A percentile compares a stretch with the other conserved stretches of the same genome.
Conservation (phyloP, 2,888 invertebrate species). For the Sycophila texana region DNA sequence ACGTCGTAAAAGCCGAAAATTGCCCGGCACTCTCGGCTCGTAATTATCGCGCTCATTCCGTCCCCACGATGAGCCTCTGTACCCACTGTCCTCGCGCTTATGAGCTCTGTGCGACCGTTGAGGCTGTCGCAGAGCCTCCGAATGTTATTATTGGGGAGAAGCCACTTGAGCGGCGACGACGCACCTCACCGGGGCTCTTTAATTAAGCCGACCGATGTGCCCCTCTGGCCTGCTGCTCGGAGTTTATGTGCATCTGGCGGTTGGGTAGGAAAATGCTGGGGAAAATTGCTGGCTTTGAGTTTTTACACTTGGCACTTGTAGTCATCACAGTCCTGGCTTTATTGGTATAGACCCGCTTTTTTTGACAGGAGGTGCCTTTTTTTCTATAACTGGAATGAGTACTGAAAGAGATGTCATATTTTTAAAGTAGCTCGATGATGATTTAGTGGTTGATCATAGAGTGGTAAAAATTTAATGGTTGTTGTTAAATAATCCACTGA, state of each 20-base stretch:
- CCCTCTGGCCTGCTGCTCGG: not conserved
- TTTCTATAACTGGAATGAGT: not conserved
- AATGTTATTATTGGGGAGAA: slow-evolving; percentile 12
- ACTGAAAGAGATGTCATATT: slow-evolving; percentile 12
- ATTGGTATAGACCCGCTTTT: not conserved
- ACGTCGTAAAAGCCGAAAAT: slow-evolving; percentile 50
- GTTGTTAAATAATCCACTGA: not conserved
- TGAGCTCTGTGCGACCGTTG: too few relatives aligned
- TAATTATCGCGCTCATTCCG: slow-evolving; percentile 23
- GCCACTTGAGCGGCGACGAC: not conserved
- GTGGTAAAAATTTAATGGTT: too few relatives aligned
- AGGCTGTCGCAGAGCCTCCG: not conserved
- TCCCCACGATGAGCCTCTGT: not conserved
- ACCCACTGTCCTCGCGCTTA: not conserved
- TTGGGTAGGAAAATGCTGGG: not conserved
- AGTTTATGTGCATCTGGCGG: not conserved
- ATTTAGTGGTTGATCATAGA: not conserved
- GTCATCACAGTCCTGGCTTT: slow-evolving; percentile 11
- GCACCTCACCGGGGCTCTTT: not conserved
- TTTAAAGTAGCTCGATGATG: not conserved
- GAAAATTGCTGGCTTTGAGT: slow-evolving; percentile 18
- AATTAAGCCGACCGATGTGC: slow-evolving; percentile 22
- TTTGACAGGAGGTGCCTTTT: not conserved
- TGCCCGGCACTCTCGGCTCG: slow-evolving; percentile 34
- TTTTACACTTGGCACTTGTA: slow-evolving; percentile 7